These are phyloP conservation scores for Corythornis leucogaster DNA, from an alignment of 2,797 vertebrate genomes.

Conservation along the genomic window DNA sequence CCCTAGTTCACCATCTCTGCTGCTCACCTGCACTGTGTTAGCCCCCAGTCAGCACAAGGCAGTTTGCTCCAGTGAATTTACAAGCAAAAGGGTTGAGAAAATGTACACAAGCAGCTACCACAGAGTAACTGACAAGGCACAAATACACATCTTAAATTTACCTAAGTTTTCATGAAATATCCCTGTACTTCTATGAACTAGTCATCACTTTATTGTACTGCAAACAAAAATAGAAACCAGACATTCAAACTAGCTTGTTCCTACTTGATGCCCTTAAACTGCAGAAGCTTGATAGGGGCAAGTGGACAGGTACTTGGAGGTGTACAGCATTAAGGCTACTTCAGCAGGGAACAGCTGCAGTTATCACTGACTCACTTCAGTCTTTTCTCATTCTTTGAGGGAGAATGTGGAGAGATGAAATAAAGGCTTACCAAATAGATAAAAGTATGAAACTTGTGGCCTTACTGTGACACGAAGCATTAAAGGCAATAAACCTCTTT, in stretches of 20 bases:
- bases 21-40: not conserved
- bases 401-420: conserved; percentile 57
- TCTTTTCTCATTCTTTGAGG: conserved; percentile 52
- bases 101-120: not conserved
- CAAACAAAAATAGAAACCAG: not conserved
- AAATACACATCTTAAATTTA: not conserved
- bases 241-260: not conserved
- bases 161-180: not conserved
- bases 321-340: not conserved
- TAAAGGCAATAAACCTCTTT: conserved; percentile 55
- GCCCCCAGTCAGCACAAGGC: not conserved
- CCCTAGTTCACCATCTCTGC: not conserved
- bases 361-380: conserved; percentile 28
- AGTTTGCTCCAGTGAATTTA: not conserved
- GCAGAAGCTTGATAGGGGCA: not conserved
- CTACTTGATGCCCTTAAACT: not conserved
- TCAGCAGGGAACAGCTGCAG: conserved; percentile 1
- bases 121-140: not conserved
- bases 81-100: not conserved
- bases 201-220: not conserved
- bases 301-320: not conserved
- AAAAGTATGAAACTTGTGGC: conserved; percentile 53
- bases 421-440: conserved; percentile 59
- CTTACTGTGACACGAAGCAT: conserved; percentile 37
- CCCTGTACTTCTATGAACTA: not conserved